Base-by-base conservation (phyloP, 1,140 invertebrate genomes). In the Drosophila orena region DNA sequence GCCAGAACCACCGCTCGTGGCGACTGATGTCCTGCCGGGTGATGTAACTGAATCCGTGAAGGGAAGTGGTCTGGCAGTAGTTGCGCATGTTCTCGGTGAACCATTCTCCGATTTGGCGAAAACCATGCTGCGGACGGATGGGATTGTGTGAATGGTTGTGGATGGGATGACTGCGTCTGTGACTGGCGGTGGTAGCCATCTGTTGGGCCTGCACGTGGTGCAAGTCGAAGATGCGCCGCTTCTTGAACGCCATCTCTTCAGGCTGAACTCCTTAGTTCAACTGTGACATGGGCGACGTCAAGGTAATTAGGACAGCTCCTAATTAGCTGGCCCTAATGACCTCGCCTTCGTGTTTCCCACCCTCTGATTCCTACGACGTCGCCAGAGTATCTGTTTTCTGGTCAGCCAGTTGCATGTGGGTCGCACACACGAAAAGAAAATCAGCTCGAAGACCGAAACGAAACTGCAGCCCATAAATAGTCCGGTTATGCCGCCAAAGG, bases 401-500 rank as follows among this genome's bases (percentile, higher is more conserved):
- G 83, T 78, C 14, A 90, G 46, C 90, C 90, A 91, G 65, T 91
- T 91, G 54, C 84, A 86, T 43, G 74, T 62, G 44, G 91, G 91
- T 54, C 90, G 81, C 11, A 91, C 81, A 55, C 79, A 83, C 22
- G 79, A 53, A 20, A 92, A 96, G 66, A 96, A 94, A n/a, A 95
- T 43, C 11, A 96, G 80, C 79, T 96, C 95, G 40, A 95, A 94
- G 2, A 93, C 93, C 2, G 95, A 94, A 54, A 96, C 94, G 4
- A 96, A 92, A 55, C 95, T 96, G 80, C 95, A 95, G 6, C 95
- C 95, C 42, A 95, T 93, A 88, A 95, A 94, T 42, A 96, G 84
- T n/a, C 95, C 94, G 0, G 95, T 89, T 6, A 95, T 92, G 20
- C 95, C 95, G 1, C 95, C 95, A 61, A 95, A 94, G 22, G 94